Conservation (phyloP, 2,113 vertebrate genomes). For the Thryonomys swinderianus region DNA sequence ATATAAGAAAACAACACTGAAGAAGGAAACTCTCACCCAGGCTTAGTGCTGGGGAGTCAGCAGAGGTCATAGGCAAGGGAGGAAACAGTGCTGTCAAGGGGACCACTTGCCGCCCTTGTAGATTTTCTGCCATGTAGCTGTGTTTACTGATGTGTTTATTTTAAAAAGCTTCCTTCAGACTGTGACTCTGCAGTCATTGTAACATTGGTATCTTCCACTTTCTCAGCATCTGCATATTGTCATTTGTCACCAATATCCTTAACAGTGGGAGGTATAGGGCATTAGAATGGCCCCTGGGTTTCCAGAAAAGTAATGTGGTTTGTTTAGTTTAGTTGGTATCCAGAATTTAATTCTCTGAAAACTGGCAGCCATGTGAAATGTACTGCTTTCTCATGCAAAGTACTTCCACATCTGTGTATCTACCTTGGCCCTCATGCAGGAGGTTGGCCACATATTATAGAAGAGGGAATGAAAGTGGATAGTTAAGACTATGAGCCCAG, state of each 20-base stretch:
- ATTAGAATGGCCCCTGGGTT: not conserved
- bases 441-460: not conserved
- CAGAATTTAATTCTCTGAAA: slow-evolving; percentile 12
- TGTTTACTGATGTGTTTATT: not conserved
- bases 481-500: not conserved
- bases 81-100: not conserved
- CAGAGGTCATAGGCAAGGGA: rapidly evolving
- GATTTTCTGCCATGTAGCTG: not conserved
- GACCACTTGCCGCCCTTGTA: not conserved
- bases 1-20: not conserved
- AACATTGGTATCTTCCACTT: not conserved
- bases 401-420: not conserved
- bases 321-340: slow-evolving; percentile 33
- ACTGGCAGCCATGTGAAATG: not conserved
- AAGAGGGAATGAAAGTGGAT: not conserved
- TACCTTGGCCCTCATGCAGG: not conserved
- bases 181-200: not conserved
- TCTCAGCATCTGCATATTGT: not conserved
- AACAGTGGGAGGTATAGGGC: not conserved
- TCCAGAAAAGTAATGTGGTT: not conserved
- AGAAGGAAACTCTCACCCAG: not conserved
- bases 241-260: slow-evolving; percentile 36
- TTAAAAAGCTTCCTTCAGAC: not conserved
- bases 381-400: not conserved
- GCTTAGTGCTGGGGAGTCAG: not conserved